Percentiles rank a stretch among this genome's conserved stretches.
Conservation (phyloP, 2,113 vertebrate species). For the Carlito syrichta region DNA sequence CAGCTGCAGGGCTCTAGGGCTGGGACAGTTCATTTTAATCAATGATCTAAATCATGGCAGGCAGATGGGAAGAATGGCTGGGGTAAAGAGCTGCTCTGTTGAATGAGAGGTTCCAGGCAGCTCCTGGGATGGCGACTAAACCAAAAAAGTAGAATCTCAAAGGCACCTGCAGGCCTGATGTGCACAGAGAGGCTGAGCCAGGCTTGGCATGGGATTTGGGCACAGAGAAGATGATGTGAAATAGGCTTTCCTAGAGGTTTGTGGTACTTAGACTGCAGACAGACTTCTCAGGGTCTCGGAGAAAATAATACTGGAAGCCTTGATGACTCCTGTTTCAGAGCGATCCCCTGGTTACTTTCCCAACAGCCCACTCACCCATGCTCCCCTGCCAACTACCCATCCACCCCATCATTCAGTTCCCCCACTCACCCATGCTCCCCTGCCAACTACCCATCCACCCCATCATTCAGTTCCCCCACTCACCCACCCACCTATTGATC, state of each 20-base stretch:
- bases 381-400: background rate
- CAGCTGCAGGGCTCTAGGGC: background rate
- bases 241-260: background rate
- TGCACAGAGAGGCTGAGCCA: background rate
- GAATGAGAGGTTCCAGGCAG: background rate
- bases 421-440: no score
- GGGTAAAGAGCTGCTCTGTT: background rate
- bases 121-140: background rate
- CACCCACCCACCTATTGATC: no score
- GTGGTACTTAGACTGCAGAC: background rate
- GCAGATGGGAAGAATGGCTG: background rate
- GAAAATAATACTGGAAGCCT: background rate
- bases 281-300: background rate
- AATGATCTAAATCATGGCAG: background rate
- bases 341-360: background rate
- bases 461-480: no score
- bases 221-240: rapidly evolving
- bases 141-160: background rate
- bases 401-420: background rate
- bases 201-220: background rate
- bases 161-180: rapidly evolving
- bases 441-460: background rate
- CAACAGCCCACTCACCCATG: background rate
- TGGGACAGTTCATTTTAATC: background rate
- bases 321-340: background rate